Evolutionary conservation across 2,797 vertebrate genomes (phyloP).

Genomic region (Sebastes jordani): DNA sequence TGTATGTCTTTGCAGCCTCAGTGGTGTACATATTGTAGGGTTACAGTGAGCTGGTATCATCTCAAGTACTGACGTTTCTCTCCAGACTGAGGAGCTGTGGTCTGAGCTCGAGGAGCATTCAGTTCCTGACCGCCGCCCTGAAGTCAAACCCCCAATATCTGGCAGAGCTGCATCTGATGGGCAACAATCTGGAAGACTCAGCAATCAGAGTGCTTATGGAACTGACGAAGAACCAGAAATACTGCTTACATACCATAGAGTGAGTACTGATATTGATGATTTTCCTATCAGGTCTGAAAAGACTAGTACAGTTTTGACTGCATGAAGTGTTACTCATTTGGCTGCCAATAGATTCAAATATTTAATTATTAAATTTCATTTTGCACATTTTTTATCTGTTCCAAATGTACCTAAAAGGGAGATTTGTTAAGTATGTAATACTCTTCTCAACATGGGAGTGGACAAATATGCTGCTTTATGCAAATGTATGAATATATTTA

Average conservation of each 20-base stretch:
- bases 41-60: not conserved
- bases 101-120: slow-evolving; percentile 29
- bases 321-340: not conserved
- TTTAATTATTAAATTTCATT: no score
- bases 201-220: slow-evolving; percentile 15
- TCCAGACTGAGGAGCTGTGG: slow-evolving; percentile 51
- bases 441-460: no score
- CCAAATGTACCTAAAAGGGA: no score
- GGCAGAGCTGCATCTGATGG: slow-evolving; percentile 53
- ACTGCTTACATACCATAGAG: slow-evolving; percentile 35
- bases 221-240: slow-evolving; percentile 16
- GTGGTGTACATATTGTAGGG: not conserved
- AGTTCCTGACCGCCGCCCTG: slow-evolving; percentile 29
- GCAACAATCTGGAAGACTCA: slow-evolving; percentile 35
- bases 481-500: no score
- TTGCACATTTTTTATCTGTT: no score
- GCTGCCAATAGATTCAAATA: no score
- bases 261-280: slow-evolving; percentile 33
- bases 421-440: no score
- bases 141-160: slow-evolving; percentile 40
- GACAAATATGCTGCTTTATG: not conserved
- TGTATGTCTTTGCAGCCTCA: not conserved
- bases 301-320: not conserved
- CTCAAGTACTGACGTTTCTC: not conserved
- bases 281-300: not conserved